These are phyloP conservation scores for Carassius auratus DNA, from an alignment of 2,113 vertebrate genomes.

Conservation along the genomic window DNA sequence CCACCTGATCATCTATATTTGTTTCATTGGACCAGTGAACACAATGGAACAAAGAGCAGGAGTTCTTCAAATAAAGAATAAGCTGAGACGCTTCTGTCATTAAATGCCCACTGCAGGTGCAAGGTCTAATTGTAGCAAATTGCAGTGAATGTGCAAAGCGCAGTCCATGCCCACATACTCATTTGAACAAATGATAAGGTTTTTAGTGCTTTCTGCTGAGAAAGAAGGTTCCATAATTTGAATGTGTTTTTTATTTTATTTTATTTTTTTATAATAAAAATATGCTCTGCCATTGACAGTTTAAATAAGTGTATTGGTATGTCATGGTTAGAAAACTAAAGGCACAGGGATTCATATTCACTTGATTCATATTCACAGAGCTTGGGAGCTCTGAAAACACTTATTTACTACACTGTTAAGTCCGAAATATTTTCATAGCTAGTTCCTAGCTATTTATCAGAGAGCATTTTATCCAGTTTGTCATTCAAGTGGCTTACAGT, in stretches of 20 bases:
- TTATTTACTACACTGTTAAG: no score
- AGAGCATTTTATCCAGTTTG: no score
- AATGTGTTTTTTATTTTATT: neutral
- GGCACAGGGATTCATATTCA: neutral
- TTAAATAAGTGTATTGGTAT: neutral
- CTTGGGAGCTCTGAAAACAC: neutral
- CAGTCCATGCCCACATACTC: neutral
- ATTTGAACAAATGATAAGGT: neutral
- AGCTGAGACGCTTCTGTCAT: neutral
- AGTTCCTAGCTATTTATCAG: no score
- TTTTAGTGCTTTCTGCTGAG: neutral
- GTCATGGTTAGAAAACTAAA: neutral
- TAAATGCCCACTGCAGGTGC: conserved; percentile 16
- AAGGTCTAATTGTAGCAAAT: conserved; percentile 32
- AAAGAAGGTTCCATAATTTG: neutral
- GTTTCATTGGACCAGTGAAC: neutral
- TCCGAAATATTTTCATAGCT: no score
- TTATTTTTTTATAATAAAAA: no score
- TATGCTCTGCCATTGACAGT: neutral
- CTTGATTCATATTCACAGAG: neutral
- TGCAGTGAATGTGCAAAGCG: conserved; percentile 5
- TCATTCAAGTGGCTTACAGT: no score
- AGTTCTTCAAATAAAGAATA: conserved; percentile 14
- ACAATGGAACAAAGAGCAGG: neutral
- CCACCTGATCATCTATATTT: conserved; percentile 12